A percentile compares a stretch with the other conserved stretches of the same genome.
Conservation (phyloP, 2,888 invertebrate species). For the Pterobdella sp. region DNA sequence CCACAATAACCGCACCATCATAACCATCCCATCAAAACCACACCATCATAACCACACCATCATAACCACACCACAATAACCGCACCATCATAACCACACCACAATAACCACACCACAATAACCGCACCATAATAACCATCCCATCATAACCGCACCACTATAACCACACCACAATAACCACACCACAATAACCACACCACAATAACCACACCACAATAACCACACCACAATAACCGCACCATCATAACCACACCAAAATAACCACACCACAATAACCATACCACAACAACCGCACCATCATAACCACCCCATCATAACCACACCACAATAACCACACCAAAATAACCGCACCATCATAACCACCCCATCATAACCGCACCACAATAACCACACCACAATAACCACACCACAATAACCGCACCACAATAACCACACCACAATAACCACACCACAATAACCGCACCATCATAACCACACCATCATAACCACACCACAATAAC, state of each 20-base stretch:
- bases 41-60: background rate
- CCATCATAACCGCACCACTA: background rate
- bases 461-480: background rate
- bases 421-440: background rate
- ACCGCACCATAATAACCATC: background rate
- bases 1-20: background rate
- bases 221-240: background rate
- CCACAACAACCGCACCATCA: no score
- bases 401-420: no score
- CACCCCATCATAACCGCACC: no score
- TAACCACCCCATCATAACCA: no score
- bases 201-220: background rate
- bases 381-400: background rate
- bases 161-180: slow-evolving; percentile 6
- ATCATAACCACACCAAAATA: background rate
- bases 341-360: no score
- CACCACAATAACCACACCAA: no score
- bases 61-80: background rate
- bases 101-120: background rate
- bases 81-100: background rate
- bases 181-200: no score
- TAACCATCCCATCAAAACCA: background rate
- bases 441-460: background rate
- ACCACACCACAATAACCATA: background rate
- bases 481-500: background rate